These are phyloP conservation scores for Ptiloglossa arizonensis DNA, from an alignment of 1,140 invertebrate species.

Conservation along the genomic window DNA sequence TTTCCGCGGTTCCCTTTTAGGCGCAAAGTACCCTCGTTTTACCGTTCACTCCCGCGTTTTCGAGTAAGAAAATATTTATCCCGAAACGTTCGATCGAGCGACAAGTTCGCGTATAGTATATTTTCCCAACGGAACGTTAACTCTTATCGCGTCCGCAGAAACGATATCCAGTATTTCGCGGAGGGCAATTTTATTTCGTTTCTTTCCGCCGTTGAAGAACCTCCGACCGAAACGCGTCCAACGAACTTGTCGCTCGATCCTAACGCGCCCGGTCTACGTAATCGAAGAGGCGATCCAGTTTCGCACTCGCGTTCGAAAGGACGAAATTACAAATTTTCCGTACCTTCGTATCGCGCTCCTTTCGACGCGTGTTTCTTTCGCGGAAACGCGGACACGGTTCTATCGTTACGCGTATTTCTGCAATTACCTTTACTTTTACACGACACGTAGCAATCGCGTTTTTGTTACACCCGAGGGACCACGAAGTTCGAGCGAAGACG, in stretches of 20 bases:
- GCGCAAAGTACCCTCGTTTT: neutral
- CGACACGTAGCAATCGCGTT: neutral
- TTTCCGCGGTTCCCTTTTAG: neutral
- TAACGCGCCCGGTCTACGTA: neutral
- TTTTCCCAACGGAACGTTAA: too few species aligned
- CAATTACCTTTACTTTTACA: neutral
- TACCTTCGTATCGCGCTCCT: neutral
- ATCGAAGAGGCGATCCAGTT: neutral
- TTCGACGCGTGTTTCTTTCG: too few species aligned
- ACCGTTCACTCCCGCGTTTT: neutral
- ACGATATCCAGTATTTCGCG: too few species aligned
- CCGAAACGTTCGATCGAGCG: neutral
- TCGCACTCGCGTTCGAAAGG: neutral
- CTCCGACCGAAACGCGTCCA: too few species aligned
- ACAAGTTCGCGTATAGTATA: too few species aligned
- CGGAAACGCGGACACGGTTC: too few species aligned
- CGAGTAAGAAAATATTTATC: neutral
- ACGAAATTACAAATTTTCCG: neutral
- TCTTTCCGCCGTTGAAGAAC: too few species aligned
- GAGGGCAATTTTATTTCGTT: too few species aligned
- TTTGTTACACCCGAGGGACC: constrained; percentile 37
- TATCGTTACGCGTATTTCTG: neutral
- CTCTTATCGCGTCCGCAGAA: too few species aligned
- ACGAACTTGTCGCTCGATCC: neutral
- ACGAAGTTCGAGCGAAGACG: constrained; percentile 15